phyloP scores from a whole-genome alignment of 1,140 invertebrate genomes.

The Trichonephila inaurata region DNA sequence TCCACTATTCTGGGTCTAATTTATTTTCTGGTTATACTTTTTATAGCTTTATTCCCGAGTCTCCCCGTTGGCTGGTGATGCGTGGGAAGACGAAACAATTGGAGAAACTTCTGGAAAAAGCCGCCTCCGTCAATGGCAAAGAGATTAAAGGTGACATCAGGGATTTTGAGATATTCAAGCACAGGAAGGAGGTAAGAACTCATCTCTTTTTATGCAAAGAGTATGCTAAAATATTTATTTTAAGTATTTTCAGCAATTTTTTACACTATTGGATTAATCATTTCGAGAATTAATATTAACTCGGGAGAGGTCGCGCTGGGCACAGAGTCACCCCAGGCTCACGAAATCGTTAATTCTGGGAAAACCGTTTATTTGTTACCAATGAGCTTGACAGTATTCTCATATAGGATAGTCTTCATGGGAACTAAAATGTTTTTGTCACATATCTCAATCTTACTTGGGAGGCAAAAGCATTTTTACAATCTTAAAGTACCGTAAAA shows the following conservation, averaged over 20 bases:
- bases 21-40: neutral
- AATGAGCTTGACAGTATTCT: no score
- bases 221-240: neutral
- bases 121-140: neutral
- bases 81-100: neutral
- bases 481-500: no score
- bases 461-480: no score
- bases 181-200: neutral
- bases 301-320: no score
- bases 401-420: no score
- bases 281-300: no score
- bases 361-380: no score
- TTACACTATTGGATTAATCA: neutral
- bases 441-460: no score
- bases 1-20: no score
- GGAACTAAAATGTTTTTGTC: no score
- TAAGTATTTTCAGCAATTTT: neutral
- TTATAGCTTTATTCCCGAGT: constrained; percentile 5
- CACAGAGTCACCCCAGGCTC: no score
- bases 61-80: constrained; percentile 16
- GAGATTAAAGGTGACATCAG: constrained; percentile 5
- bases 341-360: no score
- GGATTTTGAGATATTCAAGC: neutral
- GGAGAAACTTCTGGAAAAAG: neutral
- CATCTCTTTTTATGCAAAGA: neutral